Base-by-base conservation (phyloP, 1,140 invertebrate species). In the Rhopalosiphum padi region DNA sequence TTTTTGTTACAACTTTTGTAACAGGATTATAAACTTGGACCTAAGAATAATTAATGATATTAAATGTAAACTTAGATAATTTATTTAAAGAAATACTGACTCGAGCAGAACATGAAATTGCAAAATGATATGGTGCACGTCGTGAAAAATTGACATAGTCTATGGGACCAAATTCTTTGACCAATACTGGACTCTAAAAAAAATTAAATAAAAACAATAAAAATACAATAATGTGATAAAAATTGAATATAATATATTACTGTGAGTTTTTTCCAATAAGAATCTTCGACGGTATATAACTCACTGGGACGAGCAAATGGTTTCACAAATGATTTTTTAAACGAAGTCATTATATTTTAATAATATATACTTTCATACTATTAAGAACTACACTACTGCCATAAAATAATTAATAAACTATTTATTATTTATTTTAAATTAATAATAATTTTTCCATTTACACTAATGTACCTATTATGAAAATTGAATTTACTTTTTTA, bases 131-230 rank as follows among this genome's bases (percentile, higher is more conserved):
- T 1, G 98, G 98, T 94, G 98, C 97, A 30, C 97, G 96, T 18
- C 98, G 97, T 94, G 98, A 98, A 95, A 99, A 98, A 95, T 99
- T 97, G 91, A 99, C 96, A 94, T 98, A 97, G 95, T 99, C 98
- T 55, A 99, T 98, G 0, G 97, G 96, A 68, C 98, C 98, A 96
- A 98, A 98, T 95, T 99, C 98, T 95, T 99, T 99, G 0, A 99
- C 96, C 85, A 98, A 96, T 11, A 98, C 97, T 89, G 98, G 98
- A 94, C 97, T 96, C 98, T 99, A 95, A 94, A 96, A 97, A 51
- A 93, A 94, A 95, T 94, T 94, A 94, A 94, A 94, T n/a, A 3
- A 2, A 41, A 92, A 93, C 89, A 88, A 87, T 35, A 7, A 48
- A 21, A 48, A 35, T 8, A 48, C 1, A 11, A n/a, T 0, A 87